Evolutionary conservation across 64 coral and sea anemone species (phyloP).

Genomic region (Montipora cactus): DNA sequence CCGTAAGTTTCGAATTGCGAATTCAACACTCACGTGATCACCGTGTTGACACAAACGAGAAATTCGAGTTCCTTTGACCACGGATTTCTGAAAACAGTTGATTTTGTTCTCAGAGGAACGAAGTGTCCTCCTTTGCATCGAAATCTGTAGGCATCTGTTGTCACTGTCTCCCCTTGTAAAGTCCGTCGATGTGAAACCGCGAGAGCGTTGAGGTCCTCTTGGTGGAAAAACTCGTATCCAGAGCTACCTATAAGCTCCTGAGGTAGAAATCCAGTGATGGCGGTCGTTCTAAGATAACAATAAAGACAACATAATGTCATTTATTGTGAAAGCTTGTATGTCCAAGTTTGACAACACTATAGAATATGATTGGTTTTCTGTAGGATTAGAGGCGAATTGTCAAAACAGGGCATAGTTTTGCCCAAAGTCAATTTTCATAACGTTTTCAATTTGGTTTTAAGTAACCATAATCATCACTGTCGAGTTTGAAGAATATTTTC

Average conservation of each 20-base stretch:
- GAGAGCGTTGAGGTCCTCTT: slow-evolving; percentile 62
- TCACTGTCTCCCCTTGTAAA: slow-evolving; percentile 7
- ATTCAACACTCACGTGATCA: slow-evolving; percentile 6
- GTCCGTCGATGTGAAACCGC: slow-evolving; percentile 50
- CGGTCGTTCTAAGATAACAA: slow-evolving; percentile 41
- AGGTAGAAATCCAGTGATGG: slow-evolving; percentile 81
- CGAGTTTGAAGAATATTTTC: too few species aligned
- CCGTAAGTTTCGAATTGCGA: too few species aligned
- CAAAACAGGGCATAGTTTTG: too few species aligned
- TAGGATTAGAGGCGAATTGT: too few species aligned
- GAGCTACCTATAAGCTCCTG: slow-evolving; percentile 85
- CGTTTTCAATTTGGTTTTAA: too few species aligned
- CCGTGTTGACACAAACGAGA: slow-evolving; percentile 48
- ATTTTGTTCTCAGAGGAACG: slow-evolving; percentile 41
- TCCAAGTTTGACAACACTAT: too few species aligned
- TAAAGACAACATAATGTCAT: not conserved
- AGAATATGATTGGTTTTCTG: too few species aligned
- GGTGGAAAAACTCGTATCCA: slow-evolving; percentile 81
- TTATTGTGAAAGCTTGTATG: too few species aligned
- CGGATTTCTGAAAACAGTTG: slow-evolving; percentile 61
- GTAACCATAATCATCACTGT: too few species aligned
- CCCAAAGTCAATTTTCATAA: too few species aligned
- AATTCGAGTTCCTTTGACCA: slow-evolving; percentile 84
- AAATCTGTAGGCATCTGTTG: slow-evolving; percentile 39
- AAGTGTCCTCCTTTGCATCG: slow-evolving; percentile 78